Base-by-base conservation (phyloP, 2,797 vertebrate species). In the Cirrhinus mrigala region DNA sequence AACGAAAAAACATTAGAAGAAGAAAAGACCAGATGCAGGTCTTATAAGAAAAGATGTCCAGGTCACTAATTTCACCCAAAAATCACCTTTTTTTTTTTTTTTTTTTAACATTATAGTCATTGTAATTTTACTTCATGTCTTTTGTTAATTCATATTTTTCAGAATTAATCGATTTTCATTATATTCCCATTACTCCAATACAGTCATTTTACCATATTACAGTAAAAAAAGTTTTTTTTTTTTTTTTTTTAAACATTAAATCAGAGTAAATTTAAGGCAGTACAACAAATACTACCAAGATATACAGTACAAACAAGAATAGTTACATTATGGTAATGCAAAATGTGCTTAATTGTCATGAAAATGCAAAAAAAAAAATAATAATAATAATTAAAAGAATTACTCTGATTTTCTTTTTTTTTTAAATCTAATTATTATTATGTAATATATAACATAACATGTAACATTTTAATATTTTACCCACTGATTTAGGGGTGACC, bases 1-100 rank as follows among this genome's bases (percentile, higher is more conserved):
- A 80, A 79, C 22, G 14, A 37, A 54, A 16, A 75, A 62, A 48
- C 24, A 33, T 60, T 37, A 56, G 74, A 85, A 75, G 75, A 85
- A 69, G 27, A 56, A 73, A 76, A 69, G n/a, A n/a, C n/a, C 77
- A 71, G 70, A 27, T 52, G 76, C 40, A 44, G 58, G 68, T 33
- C 29, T 78, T 48, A 6, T 37, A 56, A 20, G 9, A 64, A 64
- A 79, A 64, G 11, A 20, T 48, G 15, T 24, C 22, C 40, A 5
- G 75, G 75, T 60, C 33, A 46, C 44, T 9, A 8, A 27, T 48
- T 77, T 77, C 33, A 24, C 33, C 1, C 14, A 22, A 24, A 60
- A 60, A n/a, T n/a, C 52, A 56, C 40, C 40, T 9, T 44, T 44
- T 40, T 44, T 46, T 46, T 6, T 40, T 5, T 6, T 5, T 40